A percentile compares a stretch with the other conserved stretches of the same genome.
Evolutionary conservation across 2,113 vertebrate genomes (phyloP).

Genomic region (Microcebus griseorufus): DNA sequence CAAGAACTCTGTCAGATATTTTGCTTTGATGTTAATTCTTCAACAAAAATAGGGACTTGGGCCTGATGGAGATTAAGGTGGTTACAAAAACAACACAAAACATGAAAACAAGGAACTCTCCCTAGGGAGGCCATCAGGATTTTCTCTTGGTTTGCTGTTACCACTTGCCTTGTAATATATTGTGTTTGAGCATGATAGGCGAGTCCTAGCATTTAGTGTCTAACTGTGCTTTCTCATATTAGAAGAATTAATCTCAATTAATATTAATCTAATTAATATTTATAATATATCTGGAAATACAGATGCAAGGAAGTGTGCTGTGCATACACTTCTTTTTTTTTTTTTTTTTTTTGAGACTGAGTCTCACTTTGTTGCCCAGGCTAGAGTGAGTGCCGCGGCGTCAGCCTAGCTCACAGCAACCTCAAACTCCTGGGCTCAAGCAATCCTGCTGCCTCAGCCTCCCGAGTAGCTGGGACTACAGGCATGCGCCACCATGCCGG

Average conservation of each 20-base stretch:
- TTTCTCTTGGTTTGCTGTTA: background rate
- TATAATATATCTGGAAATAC: background rate
- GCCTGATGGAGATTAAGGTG: constrained; percentile 17
- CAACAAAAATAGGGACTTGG: background rate
- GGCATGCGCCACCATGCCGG: too few species aligned
- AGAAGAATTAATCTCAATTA: background rate
- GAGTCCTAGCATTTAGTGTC: background rate
- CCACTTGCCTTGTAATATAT: background rate
- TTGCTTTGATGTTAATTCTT: constrained; percentile 68
- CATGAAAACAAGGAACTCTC: background rate
- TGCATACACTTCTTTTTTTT: too few species aligned
- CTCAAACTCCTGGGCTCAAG: too few species aligned
- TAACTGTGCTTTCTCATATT: background rate
- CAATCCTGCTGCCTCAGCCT: too few species aligned
- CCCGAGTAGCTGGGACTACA: too few species aligned
- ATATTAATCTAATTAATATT: too few species aligned
- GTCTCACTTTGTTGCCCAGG: too few species aligned
- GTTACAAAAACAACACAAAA: background rate
- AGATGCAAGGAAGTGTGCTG: background rate
- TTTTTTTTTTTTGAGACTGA: too few species aligned
- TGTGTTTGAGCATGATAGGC: background rate
- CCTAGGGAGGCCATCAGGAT: background rate
- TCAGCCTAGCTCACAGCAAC: too few species aligned
- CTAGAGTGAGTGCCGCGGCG: too few species aligned
- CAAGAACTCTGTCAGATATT: constrained; percentile 37